Conservation (phyloP, 2,888 invertebrate genomes). For the Heliconius ismenius region DNA sequence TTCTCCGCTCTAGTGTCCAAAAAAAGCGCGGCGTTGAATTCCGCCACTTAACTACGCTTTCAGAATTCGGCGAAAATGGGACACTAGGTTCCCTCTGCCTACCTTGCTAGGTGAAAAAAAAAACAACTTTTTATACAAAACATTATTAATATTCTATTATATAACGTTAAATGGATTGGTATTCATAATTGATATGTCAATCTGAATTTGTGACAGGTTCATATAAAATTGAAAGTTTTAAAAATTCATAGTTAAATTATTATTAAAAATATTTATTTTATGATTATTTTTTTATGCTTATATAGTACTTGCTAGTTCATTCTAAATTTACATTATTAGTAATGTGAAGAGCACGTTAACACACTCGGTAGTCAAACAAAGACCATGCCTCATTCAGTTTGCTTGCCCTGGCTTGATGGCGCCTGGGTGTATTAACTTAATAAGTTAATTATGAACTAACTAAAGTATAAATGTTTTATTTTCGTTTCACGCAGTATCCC, state of each 20-base stretch:
- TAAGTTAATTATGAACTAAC: conserved; percentile 50
- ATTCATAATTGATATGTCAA: conserved; percentile 5
- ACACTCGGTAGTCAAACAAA: conserved; percentile 60
- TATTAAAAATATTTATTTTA: neutral
- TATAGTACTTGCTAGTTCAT: neutral
- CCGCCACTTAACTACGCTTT: too few relatives aligned
- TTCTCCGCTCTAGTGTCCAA: too few relatives aligned
- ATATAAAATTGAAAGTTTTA: neutral
- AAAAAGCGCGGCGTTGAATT: too few relatives aligned
- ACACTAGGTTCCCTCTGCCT: too few relatives aligned
- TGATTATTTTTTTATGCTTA: neutral
- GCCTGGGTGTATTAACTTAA: conserved; percentile 62
- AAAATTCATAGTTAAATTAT: neutral
- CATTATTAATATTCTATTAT: neutral
- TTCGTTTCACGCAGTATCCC: too few relatives aligned
- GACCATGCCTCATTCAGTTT: conserved; percentile 54
- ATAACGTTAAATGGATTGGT: neutral
- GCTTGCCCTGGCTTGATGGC: conserved; percentile 54
- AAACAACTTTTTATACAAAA: neutral
- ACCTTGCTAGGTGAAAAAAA: neutral
- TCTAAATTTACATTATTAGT: conserved; percentile 10
- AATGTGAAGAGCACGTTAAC: conserved; percentile 37
- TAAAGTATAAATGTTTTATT: neutral
- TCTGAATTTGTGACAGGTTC: neutral
- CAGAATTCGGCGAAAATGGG: too few relatives aligned